A percentile compares a stretch with the other conserved stretches of the same genome.
Conservation (phyloP, 2,888 invertebrate species). For the Homarus gammarus region DNA sequence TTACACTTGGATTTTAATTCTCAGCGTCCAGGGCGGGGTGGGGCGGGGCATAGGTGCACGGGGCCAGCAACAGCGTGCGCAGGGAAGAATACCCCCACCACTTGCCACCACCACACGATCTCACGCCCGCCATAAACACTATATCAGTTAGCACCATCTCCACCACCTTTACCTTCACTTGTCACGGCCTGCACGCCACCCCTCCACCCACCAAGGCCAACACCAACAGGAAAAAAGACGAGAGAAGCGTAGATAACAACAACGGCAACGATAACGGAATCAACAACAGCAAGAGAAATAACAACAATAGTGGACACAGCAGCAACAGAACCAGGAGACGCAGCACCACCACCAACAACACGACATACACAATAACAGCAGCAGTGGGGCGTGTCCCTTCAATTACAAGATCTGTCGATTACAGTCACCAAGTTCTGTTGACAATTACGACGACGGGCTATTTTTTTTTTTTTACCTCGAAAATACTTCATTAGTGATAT, state of each 20-base stretch:
- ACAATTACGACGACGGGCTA: too few relatives aligned
- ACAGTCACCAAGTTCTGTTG: too few relatives aligned
- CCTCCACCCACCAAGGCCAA: background rate
- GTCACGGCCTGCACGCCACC: constrained; percentile 3
- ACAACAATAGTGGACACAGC: too few relatives aligned
- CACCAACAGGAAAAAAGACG: too few relatives aligned
- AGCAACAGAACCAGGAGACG: background rate
- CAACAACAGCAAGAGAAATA: background rate
- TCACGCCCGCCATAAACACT: background rate
- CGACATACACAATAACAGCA: background rate
- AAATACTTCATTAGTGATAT: too few relatives aligned
- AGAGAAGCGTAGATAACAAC: background rate
- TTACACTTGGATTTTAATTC: too few relatives aligned
- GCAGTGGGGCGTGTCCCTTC: background rate
- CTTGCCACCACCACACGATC: background rate
- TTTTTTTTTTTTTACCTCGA: too few relatives aligned
- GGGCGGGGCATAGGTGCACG: too few relatives aligned
- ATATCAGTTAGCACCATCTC: background rate
- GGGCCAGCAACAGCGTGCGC: too few relatives aligned
- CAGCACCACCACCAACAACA: too few relatives aligned
- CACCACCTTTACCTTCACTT: background rate
- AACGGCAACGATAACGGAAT: background rate
- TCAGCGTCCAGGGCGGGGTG: too few relatives aligned
- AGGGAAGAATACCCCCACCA: background rate
- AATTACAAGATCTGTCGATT: too few relatives aligned